Base-by-base conservation (phyloP, 1,140 invertebrate genomes). In the Drosophila carrolli region DNA sequence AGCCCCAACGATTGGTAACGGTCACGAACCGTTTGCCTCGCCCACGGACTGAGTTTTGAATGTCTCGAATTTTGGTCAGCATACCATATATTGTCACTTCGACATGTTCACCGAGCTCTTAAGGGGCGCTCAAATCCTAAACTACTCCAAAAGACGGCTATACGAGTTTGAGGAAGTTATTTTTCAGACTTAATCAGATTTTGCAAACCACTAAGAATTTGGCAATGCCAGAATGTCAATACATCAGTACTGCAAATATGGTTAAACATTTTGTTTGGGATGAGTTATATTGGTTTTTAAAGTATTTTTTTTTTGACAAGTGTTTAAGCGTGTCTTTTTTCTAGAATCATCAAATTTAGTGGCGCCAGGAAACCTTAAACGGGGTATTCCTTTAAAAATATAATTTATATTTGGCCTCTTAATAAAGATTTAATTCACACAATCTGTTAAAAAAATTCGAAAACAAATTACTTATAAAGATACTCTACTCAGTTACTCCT, bases 1-100 rank as follows among this genome's bases (percentile, higher is more conserved):
- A 23, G 23, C 35, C 46, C 48, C 13, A 44, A 10, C n/a, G n/a
- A 19, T 55, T 35, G 29, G 40, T 40, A 59, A 47, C 37, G 63
- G 55, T 71, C 68, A 71, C 65, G 63, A 70, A 14, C 32, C 16
- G 29, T 29, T 54, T 29, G 61, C 60, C 65, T 68, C 65, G 65
- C 62, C 65, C 67, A 71, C 67, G 44, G 7, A n/a, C 27, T 19
- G 27, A 47, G 8, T 40, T 40, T 29, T 23, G 54, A 56, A 29
- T 23, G 54, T 43, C 23, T 43, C 10, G 16, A 11, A 32, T 57
- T 47, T 57, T 48, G 67, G 67, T 11, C 27, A 38, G 37, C 50
- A 35, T 32, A 8, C 50, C 43, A 41, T 41, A 38, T 51, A 51
- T 35, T 32, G 44, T 60, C 43, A 60, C 62, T 48, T 46, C 1